Conservation (phyloP, 1,140 invertebrate species). For the Teleogryllus occipitalis region DNA sequence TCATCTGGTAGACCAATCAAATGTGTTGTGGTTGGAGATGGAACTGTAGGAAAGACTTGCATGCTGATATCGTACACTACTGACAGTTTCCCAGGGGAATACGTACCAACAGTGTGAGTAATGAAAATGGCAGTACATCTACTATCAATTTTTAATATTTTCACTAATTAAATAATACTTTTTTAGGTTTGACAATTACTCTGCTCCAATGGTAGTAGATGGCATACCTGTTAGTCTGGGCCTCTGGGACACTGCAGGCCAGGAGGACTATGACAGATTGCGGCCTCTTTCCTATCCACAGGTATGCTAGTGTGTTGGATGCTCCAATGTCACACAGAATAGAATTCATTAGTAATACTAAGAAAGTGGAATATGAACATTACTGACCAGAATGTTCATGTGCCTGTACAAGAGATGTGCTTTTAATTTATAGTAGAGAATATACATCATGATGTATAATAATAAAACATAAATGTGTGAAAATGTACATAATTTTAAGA, state of each 20-base stretch:
- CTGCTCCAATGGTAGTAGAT: slow-evolving; percentile 95
- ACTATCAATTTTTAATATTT: background rate
- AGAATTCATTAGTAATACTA: too few species aligned
- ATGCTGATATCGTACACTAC: slow-evolving; percentile 99
- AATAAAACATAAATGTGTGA: too few species aligned
- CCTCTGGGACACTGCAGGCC: slow-evolving; percentile 92
- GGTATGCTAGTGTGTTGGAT: slow-evolving; percentile 30
- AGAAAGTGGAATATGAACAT: too few species aligned
- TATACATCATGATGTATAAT: background rate
- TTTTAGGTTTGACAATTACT: slow-evolving; percentile 92
- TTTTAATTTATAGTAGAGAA: background rate
- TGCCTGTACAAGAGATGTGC: background rate
- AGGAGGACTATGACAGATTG: slow-evolving; percentile 95
- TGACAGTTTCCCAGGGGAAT: slow-evolving; percentile 97
- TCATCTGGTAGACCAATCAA: slow-evolving; percentile 88
- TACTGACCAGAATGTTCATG: background rate
- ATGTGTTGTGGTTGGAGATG: slow-evolving; percentile 91
- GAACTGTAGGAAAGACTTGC: slow-evolving; percentile 96
- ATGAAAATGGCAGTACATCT: background rate
- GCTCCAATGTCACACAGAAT: too few species aligned
- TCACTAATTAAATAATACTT: background rate
- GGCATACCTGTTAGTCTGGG: slow-evolving; percentile 92
- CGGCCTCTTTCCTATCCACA: slow-evolving; percentile 89
- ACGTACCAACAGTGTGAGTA: slow-evolving; percentile 91
- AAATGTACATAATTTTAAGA: too few species aligned